Base-by-base conservation (phyloP, 2,113 vertebrate genomes). In the Kryptolebias marmoratus region DNA sequence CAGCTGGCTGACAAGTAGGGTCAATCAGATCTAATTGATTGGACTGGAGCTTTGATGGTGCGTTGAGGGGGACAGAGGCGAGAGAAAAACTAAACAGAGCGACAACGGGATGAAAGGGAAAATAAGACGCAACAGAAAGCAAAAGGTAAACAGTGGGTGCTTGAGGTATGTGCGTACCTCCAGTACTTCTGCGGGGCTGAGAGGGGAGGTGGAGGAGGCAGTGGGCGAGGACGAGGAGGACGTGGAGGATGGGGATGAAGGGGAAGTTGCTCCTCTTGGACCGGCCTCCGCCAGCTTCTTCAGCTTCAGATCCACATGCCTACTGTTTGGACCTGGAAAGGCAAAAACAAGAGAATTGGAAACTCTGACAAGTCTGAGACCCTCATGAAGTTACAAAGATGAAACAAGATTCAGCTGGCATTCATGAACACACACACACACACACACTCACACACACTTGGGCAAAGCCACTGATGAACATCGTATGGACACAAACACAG, bases 281-380 rank as follows among this genome's bases (percentile, higher is more conserved):
- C 94, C 93, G 89, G 93, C 73, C 81, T 98, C 96, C 68, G 93
- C 88, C 83, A 95, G 90, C 86, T 95, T 96, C 94, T 96, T 97
- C 85, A 98, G 92, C 89, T 97, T 98, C 87, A 96, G 92, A 87
- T 99, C 96, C 86, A 96, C 83, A 55, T 95, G 93, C 71, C 94
- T 95, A 88, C 94, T 96, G 88, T 95, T 97, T 88, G 95, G 90
- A 91, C 94, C 95, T 96, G 91, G 75, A 76, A 64, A 73, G 11
- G 73, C 15, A 71, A 45, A 48, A 7, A 28, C 11, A 54, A 4
- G 59, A 54, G 10, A 42, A 42, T 10, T 42, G 10, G 9, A 42
- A 42, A 42, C 5, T 36, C 32, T 36, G 3, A 36, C 32, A 36
- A 36, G 3, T 42, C 39, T 42, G 39, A 42, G 39, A 42, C 39